A percentile compares a stretch with the other conserved stretches of the same genome.
Conservation (phyloP, 2,797 vertebrate genomes). For the Moxostoma hubbsi region DNA sequence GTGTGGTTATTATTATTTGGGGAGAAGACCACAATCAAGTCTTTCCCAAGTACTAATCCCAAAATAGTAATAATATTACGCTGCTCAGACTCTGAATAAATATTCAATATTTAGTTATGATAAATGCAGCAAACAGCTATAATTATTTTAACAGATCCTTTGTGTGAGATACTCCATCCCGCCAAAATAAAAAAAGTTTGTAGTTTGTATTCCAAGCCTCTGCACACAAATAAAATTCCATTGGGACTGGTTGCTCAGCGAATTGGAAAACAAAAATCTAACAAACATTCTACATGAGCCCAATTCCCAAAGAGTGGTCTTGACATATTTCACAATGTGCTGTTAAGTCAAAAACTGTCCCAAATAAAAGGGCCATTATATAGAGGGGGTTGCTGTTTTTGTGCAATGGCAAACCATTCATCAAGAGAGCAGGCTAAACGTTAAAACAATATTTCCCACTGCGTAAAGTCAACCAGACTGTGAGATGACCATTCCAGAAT, state of each 20-base stretch:
- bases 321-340: conserved; percentile 41
- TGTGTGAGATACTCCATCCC: not conserved
- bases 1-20: conserved; percentile 15
- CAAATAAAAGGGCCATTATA: conserved; percentile 61
- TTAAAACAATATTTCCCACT: conserved; percentile 64
- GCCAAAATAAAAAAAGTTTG: conserved; percentile 3
- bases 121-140: conserved; percentile 24
- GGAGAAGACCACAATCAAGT: not conserved
- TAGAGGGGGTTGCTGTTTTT: conserved; percentile 33
- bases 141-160: conserved; percentile 25
- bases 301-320: conserved; percentile 43
- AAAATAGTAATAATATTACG: conserved; percentile 6
- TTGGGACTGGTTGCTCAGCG: conserved; percentile 60
- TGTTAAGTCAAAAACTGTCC: conserved; percentile 47
- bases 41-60: not conserved
- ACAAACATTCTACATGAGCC: conserved; percentile 53
- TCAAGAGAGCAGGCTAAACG: conserved; percentile 56
- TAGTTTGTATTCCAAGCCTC: conserved; percentile 20
- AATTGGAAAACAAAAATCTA: conserved; percentile 61
- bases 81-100: not conserved
- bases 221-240: conserved; percentile 33
- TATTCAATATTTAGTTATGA: conserved; percentile 4
- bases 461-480: conserved; percentile 54
- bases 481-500: conserved; percentile 54
- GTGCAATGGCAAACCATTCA: conserved; percentile 50